Conservation (phyloP, 2,888 invertebrate species). For the Agriopis leucophaearia region DNA sequence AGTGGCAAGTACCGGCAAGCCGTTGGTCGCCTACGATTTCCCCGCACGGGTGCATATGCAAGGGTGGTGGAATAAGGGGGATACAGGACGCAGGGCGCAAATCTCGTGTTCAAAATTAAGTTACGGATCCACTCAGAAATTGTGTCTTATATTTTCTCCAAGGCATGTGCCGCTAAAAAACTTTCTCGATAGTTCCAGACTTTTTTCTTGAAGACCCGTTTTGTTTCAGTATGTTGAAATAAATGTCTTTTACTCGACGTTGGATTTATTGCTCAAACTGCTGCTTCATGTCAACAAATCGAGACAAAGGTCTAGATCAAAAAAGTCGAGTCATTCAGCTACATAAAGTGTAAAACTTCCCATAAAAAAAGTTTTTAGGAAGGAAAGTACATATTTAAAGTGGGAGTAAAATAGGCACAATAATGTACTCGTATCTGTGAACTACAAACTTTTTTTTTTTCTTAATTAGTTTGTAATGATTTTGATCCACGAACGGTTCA, state of each 20-base stretch:
- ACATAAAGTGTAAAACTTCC: too few species aligned
- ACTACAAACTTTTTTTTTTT: background rate
- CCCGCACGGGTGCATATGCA: conserved; percentile 73
- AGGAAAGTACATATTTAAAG: too few species aligned
- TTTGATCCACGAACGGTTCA: background rate
- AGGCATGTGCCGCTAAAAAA: conserved; percentile 71
- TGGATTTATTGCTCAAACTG: conserved; percentile 31
- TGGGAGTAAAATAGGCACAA: too few species aligned
- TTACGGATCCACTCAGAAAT: conserved; percentile 77
- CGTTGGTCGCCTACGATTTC: conserved; percentile 51
- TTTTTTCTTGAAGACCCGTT: conserved; percentile 56
- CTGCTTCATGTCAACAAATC: conserved; percentile 20
- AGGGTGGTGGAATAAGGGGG: conserved; percentile 45
- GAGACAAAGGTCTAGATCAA: background rate
- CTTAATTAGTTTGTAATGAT: background rate
- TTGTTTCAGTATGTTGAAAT: conserved; percentile 38
- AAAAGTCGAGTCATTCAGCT: background rate
- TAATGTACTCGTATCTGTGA: too few species aligned
- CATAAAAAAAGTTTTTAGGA: too few species aligned
- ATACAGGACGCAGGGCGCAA: conserved; percentile 57
- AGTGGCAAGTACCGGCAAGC: conserved; percentile 54
- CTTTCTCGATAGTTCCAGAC: conserved; percentile 66
- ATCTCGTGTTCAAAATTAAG: conserved; percentile 79
- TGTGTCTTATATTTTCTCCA: conserved; percentile 75
- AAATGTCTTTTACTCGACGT: conserved; percentile 46